Evolutionary conservation across 2,888 invertebrate genomes (phyloP), one percentile per base, ranked within the genome.

Genomic region (Acleris emargana): DNA sequence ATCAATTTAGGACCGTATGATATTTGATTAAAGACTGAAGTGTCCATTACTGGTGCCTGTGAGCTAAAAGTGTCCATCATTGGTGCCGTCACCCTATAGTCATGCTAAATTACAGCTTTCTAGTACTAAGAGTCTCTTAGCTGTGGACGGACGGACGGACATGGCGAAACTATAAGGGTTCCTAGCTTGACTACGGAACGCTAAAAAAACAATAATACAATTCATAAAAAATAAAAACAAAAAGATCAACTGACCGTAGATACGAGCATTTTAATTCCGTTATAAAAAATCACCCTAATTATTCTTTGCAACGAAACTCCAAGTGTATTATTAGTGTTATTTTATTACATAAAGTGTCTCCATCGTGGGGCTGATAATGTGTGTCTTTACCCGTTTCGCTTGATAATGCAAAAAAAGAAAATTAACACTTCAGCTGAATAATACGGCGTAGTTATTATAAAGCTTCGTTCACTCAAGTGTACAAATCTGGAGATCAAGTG

Each of bases 331-430:
- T n/a, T n/a, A n/a, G n/a, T n/a, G n/a, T n/a, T n/a, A n/a, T n/a
- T n/a, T n/a, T n/a, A n/a, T 64, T 64, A 64, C 59, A 9, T 5
- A 50, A 64, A 54, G 20, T 53, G 58, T 28, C 32, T 28, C 17
- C 22, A 28, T 28, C 11, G 18, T 20, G 17, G n/a, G 16, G n/a
- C 13, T 18, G 9, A 7, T 63, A 62, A 57, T 57, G n/a, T 57
- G 28, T 58, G 16, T 58, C 22, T 58, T 54, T 55, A 49, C 9
- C 47, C 16, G 54, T 54, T 54, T 54, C 59, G 58, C 9, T 38
- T 49, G 47, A 43, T 55, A 43, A 64, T 59, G 59, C 59, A 58
- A 55, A 54, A 20, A 11, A 20, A 18, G 20, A 9, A 25, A 62
- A 47, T 58, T 50, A 55, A 64, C 59, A 64, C 64, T 54, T 47